These are phyloP conservation scores for Baronia brevicornis DNA, from an alignment of 2,888 invertebrate species.

Conservation along the genomic window DNA sequence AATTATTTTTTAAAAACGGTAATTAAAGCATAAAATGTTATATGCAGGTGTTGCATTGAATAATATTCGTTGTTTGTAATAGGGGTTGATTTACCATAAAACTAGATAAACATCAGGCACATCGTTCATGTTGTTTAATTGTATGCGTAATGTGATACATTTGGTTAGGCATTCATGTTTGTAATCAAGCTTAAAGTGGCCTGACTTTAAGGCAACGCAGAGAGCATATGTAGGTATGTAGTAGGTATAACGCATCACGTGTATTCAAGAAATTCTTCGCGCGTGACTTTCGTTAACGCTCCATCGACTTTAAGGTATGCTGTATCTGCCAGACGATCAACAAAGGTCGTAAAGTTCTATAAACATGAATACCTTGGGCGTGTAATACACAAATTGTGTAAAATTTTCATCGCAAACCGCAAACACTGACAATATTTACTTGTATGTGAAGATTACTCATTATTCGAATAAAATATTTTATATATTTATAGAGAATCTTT, in stretches of 20 bases:
- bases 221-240: conserved; percentile 30
- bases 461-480: no score
- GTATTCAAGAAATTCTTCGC: conserved; percentile 57
- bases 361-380: conserved; percentile 38
- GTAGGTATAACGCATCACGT: conserved; percentile 35
- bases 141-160: no score
- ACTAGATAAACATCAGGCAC: background rate
- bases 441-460: background rate
- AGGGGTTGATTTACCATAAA: no score
- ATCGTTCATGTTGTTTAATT: no score
- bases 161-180: no score
- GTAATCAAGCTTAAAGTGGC: conserved; percentile 12
- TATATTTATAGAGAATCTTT: no score
- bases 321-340: conserved; percentile 49
- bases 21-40: no score
- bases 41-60: no score
- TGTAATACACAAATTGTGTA: conserved; percentile 23
- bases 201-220: conserved; percentile 15
- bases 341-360: conserved; percentile 39
- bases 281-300: conserved; percentile 67
- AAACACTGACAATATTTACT: conserved; percentile 3
- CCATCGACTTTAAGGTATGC: conserved; percentile 59
- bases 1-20: no score
- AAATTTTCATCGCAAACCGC: conserved; percentile 10
- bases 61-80: no score